These are phyloP conservation scores for Osmerus eperlanus DNA, from an alignment of 2,113 vertebrate species.

Conservation along the genomic window DNA sequence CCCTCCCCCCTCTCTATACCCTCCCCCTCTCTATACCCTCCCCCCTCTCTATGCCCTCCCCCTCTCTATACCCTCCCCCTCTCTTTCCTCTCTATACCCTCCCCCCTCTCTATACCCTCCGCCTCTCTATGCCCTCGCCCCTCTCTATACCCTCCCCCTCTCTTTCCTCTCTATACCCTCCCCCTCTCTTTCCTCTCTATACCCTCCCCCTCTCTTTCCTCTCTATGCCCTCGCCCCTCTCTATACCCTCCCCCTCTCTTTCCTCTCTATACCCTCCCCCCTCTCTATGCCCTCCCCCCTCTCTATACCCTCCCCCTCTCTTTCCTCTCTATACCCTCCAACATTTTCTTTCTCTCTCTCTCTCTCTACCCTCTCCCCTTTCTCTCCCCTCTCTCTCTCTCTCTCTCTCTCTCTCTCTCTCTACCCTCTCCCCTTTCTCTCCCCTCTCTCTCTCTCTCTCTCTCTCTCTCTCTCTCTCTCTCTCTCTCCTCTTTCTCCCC, in stretches of 20 bases:
- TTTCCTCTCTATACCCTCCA: neutral
- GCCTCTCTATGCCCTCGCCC: neutral
- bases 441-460: neutral
- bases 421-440: neutral
- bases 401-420: conserved; percentile 10
- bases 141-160: neutral
- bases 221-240: neutral
- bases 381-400: neutral
- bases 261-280: neutral
- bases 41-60: neutral
- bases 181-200: neutral
- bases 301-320: neutral
- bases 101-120: neutral
- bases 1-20: neutral
- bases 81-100: neutral
- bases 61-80: neutral
- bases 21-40: neutral
- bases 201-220: neutral
- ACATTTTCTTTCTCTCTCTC: too few species aligned
- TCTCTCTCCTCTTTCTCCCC: neutral
- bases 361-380: neutral
- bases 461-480: neutral
- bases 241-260: neutral
- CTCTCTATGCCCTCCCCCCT: neutral
- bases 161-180: neutral